Evolutionary conservation across 2,888 invertebrate species (phyloP).

Genomic region (Phyllotreta striolata): DNA sequence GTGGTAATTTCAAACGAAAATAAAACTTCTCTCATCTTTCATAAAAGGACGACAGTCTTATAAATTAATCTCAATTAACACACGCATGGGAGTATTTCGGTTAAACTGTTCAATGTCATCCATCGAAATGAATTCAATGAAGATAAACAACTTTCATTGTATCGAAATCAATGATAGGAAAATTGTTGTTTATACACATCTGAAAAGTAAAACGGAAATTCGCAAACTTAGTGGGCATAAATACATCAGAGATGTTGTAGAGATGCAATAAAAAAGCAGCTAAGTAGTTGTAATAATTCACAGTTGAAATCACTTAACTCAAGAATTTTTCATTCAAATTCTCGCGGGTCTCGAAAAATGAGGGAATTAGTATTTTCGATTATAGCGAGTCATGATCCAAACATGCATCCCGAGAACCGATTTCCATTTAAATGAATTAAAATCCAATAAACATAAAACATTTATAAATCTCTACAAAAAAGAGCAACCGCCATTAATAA

Average conservation of each 20-base stretch:
- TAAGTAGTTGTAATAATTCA: too few relatives aligned
- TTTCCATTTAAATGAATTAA: constrained; percentile 36
- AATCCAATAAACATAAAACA: constrained; percentile 34
- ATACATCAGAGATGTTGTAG: too few relatives aligned
- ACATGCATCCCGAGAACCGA: constrained; percentile 18
- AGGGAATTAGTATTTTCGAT: constrained; percentile 3
- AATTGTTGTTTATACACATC: constrained; percentile 7
- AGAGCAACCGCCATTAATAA: constrained; percentile 32
- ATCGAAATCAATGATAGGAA: constrained; percentile 11
- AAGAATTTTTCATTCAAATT: neutral
- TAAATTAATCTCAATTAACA: constrained; percentile 7
- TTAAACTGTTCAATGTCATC: constrained; percentile 14
- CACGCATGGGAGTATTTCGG: constrained; percentile 6
- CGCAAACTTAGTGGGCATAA: too few relatives aligned
- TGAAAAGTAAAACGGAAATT: too few relatives aligned
- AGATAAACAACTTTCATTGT: constrained; percentile 14
- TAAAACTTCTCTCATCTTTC: too few relatives aligned
- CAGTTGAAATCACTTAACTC: too few relatives aligned
- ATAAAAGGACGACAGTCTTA: neutral
- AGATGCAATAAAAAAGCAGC: too few relatives aligned
- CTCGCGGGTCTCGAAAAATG: neutral
- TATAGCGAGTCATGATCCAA: constrained; percentile 13
- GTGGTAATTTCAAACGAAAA: too few relatives aligned
- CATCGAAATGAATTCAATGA: constrained; percentile 13
- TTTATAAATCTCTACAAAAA: constrained; percentile 30